Evolutionary conservation across 2,888 invertebrate species (phyloP).

Genomic region (Drosophila eohydei): DNA sequence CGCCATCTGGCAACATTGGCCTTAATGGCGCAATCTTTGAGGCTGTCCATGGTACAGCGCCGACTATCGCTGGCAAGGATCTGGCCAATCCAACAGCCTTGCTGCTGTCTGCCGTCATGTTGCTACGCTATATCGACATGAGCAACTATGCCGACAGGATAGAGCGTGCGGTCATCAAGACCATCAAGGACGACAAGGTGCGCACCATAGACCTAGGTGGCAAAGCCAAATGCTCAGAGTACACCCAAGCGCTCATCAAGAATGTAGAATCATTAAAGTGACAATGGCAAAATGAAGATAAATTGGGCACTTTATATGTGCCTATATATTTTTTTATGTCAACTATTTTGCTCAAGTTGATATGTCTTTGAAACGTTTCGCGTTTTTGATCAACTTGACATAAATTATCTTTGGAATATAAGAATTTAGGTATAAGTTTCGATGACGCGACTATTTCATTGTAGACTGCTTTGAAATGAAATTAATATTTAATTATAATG

Average conservation of each 20-base stretch:
- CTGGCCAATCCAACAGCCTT: conserved; percentile 99
- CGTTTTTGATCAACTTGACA: neutral
- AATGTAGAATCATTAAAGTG: conserved; percentile 30
- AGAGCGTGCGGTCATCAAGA: conserved; percentile 92
- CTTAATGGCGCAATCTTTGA: conserved; percentile 98
- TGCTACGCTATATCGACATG: conserved; percentile 96
- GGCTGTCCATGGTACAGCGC: conserved; percentile 99
- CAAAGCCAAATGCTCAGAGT: conserved; percentile 96
- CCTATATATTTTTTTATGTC: neutral
- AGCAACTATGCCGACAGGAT: conserved; percentile 91
- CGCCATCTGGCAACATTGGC: conserved; percentile 99
- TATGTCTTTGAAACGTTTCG: neutral
- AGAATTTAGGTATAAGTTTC: neutral
- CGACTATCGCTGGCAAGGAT: conserved; percentile 98
- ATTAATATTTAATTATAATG: conserved; percentile 1
- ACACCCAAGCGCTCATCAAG: conserved; percentile 88
- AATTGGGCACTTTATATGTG: neutral
- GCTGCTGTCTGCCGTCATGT: conserved; percentile 97
- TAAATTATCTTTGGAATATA: neutral
- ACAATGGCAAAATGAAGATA: neutral
- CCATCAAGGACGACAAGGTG: conserved; percentile 92
- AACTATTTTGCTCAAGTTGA: neutral
- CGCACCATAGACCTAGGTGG: conserved; percentile 98
- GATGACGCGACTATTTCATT: neutral
- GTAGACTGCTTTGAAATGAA: neutral